Percentiles rank a stretch among this genome's conserved stretches.
phyloP scores from a whole-genome alignment of 2,113 vertebrate species.

The Ictalurus punctatus region DNA sequence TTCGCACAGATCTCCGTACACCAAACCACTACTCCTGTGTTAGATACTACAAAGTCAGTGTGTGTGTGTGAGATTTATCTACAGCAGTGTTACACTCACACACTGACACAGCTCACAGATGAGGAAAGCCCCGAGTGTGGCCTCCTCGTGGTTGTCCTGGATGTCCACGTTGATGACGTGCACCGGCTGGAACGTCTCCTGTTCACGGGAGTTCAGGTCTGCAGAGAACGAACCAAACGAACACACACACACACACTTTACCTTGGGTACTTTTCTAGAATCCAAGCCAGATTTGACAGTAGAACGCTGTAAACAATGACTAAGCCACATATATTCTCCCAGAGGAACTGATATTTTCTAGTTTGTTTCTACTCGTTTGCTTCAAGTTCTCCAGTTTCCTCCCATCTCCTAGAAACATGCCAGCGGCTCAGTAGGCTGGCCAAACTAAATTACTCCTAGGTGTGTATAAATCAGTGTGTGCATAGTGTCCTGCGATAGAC shows the following conservation, averaged over 20 bases:
- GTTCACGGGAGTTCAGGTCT: constrained; percentile 87
- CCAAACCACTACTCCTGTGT: not conserved
- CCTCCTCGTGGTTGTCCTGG: constrained; percentile 98
- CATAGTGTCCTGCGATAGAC: no score
- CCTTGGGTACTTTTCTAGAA: not conserved
- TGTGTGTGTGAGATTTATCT: not conserved
- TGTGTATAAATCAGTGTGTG: not conserved
- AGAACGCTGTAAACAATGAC: not conserved
- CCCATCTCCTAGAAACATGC: not conserved
- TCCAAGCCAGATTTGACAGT: not conserved
- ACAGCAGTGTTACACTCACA: constrained; percentile 78
- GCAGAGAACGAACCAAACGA: not conserved
- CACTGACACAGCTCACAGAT: constrained; percentile 99
- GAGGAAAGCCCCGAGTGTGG: constrained; percentile 94
- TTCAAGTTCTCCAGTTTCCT: not conserved
- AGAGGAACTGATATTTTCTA: not conserved
- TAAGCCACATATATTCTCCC: not conserved
- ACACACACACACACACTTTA: not conserved
- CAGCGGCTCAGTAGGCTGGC: not conserved
- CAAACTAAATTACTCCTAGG: not conserved
- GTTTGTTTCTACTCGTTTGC: no score
- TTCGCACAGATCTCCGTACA: not conserved
- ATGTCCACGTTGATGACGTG: constrained; percentile 99
- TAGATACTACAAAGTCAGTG: not conserved
- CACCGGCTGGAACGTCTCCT: constrained; percentile 93